phyloP scores from a whole-genome alignment of 2,113 vertebrate genomes.

The Galbula dea region DNA sequence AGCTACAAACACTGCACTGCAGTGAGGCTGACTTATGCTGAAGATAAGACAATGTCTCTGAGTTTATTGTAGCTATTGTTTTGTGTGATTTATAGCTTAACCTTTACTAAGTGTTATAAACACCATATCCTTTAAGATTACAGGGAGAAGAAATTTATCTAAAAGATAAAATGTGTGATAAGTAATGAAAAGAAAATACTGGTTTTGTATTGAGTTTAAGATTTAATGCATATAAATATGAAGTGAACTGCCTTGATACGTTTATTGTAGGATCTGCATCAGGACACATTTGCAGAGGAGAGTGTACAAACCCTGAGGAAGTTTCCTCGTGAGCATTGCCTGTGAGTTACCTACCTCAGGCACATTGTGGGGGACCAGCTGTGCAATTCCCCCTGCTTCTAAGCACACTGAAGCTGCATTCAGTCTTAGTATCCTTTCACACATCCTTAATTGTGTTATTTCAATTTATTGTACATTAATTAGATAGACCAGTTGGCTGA shows the following conservation, averaged over 20 bases:
- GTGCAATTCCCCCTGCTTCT: background rate
- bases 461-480: constrained; percentile 76
- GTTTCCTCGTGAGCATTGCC: background rate
- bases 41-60: constrained; percentile 36
- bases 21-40: constrained; percentile 17
- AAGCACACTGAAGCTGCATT: background rate
- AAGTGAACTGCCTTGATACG: background rate
- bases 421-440: background rate
- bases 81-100: constrained; percentile 23
- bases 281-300: background rate
- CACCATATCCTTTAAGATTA: constrained; percentile 39
- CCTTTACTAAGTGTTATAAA: constrained; percentile 29
- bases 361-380: background rate
- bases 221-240: constrained; percentile 9
- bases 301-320: background rate
- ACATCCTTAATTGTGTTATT: constrained; percentile 55
- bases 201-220: background rate
- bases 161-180: constrained; percentile 34
- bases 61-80: constrained; percentile 52
- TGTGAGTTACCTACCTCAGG: background rate
- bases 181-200: constrained; percentile 40
- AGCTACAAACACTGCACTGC: background rate
- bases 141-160: constrained; percentile 1
- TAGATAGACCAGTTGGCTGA: constrained; percentile 69
- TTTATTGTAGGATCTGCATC: background rate